phyloP scores from a whole-genome alignment of 2,113 vertebrate genomes.

The Thunnus maccoyii region DNA sequence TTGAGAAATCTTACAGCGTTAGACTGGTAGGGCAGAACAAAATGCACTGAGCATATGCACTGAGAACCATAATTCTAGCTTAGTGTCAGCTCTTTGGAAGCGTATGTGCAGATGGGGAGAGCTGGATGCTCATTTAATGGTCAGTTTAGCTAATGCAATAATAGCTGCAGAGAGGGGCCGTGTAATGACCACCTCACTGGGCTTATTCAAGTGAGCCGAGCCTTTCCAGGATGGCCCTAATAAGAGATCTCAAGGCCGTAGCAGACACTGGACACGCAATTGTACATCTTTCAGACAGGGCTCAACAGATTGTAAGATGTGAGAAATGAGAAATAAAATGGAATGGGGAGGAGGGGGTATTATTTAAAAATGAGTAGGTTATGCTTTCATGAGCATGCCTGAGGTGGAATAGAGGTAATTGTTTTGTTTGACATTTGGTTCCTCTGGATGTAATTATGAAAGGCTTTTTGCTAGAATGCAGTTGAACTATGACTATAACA shows the following conservation, averaged over 20 bases:
- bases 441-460: not conserved
- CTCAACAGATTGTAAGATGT: conserved; percentile 3
- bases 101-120: conserved; percentile 68
- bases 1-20: not conserved
- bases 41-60: not conserved
- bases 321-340: conserved; percentile 25
- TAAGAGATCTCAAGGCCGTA: conserved; percentile 63
- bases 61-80: conserved; percentile 24
- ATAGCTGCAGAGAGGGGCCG: conserved; percentile 66
- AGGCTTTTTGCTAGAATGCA: not conserved
- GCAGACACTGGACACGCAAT: conserved; percentile 62
- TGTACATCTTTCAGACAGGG: conserved; percentile 57
- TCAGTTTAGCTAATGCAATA: conserved; percentile 83
- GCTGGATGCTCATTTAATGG: conserved; percentile 78
- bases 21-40: conserved; percentile 19
- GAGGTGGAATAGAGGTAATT: conserved; percentile 1
- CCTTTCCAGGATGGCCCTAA: conserved; percentile 59
- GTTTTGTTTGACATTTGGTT: conserved; percentile 27
- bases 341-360: not conserved
- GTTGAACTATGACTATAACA: not conserved
- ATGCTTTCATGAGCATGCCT: conserved; percentile 8
- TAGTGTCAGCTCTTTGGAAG: conserved; percentile 40
- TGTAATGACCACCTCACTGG: conserved; percentile 72
- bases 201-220: conserved; percentile 72
- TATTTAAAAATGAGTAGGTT: conserved; percentile 29